phyloP scores from a whole-genome alignment of 2,888 invertebrate genomes.

The Plebejus argus region DNA sequence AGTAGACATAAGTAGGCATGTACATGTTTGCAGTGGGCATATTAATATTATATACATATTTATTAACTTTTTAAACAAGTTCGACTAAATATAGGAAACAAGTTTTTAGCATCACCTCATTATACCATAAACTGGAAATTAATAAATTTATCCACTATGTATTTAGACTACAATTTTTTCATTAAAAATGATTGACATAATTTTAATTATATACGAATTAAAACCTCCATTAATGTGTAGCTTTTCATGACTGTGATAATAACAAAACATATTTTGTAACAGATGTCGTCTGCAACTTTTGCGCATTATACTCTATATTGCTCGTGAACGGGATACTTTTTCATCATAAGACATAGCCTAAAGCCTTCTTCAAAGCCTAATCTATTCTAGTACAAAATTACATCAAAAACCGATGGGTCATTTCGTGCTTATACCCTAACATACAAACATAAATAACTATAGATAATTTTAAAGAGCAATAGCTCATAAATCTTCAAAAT shows the following conservation, averaged over 20 bases:
- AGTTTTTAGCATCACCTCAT: background rate
- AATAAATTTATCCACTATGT: background rate
- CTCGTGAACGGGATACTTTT: too few relatives aligned
- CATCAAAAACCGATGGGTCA: too few relatives aligned
- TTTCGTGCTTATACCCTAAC: background rate
- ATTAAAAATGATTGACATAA: background rate
- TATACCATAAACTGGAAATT: background rate
- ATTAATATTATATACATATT: too few relatives aligned
- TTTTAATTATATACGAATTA: slow-evolving; percentile 3
- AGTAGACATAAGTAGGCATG: background rate
- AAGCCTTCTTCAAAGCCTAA: too few relatives aligned
- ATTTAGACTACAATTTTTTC: background rate
- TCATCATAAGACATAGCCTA: too few relatives aligned
- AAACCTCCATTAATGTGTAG: background rate
- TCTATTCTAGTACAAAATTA: too few relatives aligned
- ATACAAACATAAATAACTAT: slow-evolving; percentile 7
- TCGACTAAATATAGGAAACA: background rate
- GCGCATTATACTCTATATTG: too few relatives aligned
- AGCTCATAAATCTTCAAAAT: background rate
- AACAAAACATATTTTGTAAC: background rate
- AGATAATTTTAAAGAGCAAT: background rate
- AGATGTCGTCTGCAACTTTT: background rate
- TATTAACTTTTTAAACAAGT: background rate
- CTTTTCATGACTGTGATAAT: too few relatives aligned
- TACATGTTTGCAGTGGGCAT: background rate